These are phyloP conservation scores for Hormaphis cornu DNA, from an alignment of 1,140 invertebrate genomes.

Conservation along the genomic window DNA sequence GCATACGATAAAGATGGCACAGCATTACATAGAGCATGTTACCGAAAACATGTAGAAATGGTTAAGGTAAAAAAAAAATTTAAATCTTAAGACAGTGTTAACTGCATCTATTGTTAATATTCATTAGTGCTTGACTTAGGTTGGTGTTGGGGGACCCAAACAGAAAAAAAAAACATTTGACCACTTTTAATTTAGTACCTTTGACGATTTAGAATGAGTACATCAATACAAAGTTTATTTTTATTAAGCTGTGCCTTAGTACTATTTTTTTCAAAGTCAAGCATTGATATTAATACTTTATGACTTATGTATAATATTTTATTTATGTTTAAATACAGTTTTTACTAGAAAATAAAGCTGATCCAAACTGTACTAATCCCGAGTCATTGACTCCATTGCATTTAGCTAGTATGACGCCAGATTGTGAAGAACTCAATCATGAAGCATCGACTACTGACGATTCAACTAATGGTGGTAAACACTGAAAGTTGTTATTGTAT, in stretches of 20 bases:
- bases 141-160: no score
- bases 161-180: no score
- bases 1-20: constrained; percentile 75
- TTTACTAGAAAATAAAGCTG: constrained; percentile 62
- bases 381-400: constrained; percentile 89
- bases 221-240: no score
- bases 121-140: no score
- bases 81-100: neutral
- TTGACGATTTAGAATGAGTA: no score
- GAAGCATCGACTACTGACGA: constrained; percentile 80
- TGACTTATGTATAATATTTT: neutral
- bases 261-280: no score
- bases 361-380: constrained; percentile 63
- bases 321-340: constrained; percentile 42
- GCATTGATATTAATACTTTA: no score
- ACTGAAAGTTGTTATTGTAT: no score
- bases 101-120: no score
- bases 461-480: constrained; percentile 63
- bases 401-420: constrained; percentile 79
- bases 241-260: no score
- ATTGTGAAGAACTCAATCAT: constrained; percentile 63
- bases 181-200: no score
- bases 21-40: constrained; percentile 82
- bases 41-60: constrained; percentile 70
- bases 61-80: constrained; percentile 50